Evolutionary conservation across 2,888 invertebrate genomes (phyloP).

Genomic region (Neuroscelio doddi): DNA sequence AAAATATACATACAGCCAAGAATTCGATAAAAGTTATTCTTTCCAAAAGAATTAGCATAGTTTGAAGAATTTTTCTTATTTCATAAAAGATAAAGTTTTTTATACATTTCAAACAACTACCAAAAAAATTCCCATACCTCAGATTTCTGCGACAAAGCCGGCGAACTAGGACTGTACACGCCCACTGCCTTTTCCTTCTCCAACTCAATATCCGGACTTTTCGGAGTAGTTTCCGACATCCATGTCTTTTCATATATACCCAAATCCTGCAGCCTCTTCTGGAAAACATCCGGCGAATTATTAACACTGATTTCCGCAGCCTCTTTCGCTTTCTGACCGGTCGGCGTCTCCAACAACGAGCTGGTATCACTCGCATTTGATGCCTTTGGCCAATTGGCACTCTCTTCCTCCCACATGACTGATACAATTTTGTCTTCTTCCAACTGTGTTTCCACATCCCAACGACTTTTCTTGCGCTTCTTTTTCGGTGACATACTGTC

Average conservation of each 20-base stretch:
- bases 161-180: conserved; percentile 65
- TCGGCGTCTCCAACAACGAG: conserved; percentile 1
- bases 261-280: conserved; percentile 47
- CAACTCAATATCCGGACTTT: conserved; percentile 25
- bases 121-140: conserved; percentile 41
- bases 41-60: too few species aligned
- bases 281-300: conserved; percentile 37
- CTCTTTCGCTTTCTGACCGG: conserved; percentile 14
- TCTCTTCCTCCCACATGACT: conserved; percentile 59
- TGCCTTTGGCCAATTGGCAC: conserved; percentile 46
- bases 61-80: too few species aligned
- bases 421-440: conserved; percentile 58
- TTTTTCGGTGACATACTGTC: conserved; percentile 19
- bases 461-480: conserved; percentile 59
- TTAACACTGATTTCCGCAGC: neutral
- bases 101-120: neutral
- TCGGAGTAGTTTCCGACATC: conserved; percentile 27
- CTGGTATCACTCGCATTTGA: conserved; percentile 4
- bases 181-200: conserved; percentile 47
- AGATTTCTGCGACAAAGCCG: conserved; percentile 62
- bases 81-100: too few species aligned
- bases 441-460: conserved; percentile 58
- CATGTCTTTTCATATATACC: conserved; percentile 41
- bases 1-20: too few species aligned
- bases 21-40: too few species aligned